Base-by-base conservation (phyloP, 2,797 vertebrate genomes). In the Chiloscyllium punctatum region DNA sequence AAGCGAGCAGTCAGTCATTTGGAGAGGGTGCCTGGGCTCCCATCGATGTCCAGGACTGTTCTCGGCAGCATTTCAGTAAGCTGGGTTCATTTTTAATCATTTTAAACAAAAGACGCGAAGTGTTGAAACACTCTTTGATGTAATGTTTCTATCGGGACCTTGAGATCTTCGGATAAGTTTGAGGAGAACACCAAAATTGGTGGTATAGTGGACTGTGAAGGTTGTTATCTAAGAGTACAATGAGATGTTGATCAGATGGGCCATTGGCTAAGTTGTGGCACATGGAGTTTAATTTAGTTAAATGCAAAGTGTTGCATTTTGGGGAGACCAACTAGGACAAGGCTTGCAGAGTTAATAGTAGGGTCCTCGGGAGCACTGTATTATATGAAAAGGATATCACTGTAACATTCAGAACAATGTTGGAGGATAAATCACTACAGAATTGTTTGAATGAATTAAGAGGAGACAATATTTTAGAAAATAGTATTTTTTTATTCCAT, bases 391-490 rank as follows among this genome's bases (percentile, higher is more conserved):
- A 62, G 53, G 11, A 88, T 62, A 16, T 91, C 21, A 91, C 30
- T 91, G 51, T 90, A 15, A 33, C 66, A 91, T 66, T 7, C 53
- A 62, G 53, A 21, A 33, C 3, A 90, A 30, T 16, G 2, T 53
- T 27, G 15, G 87, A 62, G 87, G 48, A 1, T 16, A 91, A 91
- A 33, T 33, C 16, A 66, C 15, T 18, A 16, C 9, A 66, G 25
- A 62, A 53, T 62, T 66, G 16, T 91, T 66, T 66, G 27, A 90
- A 90, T 90, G 51, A 91, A 48, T 8, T 51, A 87, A 23, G 16
- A 87, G 91, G 62, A 66, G 57, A 91, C n/a, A 91, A 91, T 62
- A 91, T 91, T 66, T 91, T 66, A 91, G 88, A 27, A 91, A 91
- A 91, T 66, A 66, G 62, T 90, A 33, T 11, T 33, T 11, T 33